phyloP scores from a whole-genome alignment of 2,113 vertebrate genomes.

The Brienomyrus brachyistius region DNA sequence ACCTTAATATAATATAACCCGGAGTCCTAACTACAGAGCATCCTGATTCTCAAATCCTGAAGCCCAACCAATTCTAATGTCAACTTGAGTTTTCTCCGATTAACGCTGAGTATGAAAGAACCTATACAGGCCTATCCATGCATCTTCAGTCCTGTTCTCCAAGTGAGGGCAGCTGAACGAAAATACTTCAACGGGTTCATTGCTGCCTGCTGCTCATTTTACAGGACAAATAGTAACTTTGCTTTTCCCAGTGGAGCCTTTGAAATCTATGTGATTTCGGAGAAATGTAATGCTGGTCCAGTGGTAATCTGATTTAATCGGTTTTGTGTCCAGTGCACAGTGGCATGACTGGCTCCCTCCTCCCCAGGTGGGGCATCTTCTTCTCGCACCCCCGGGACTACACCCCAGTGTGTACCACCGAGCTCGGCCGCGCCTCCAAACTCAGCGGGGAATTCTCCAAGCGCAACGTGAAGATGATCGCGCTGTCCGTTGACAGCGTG shows the following conservation, averaged over 20 bases:
- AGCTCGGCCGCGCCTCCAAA: constrained; percentile 73
- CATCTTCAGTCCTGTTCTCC: no score
- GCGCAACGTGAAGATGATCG: constrained; percentile 78
- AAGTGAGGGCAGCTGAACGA: no score
- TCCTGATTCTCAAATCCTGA: no score
- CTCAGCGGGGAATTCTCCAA: constrained; percentile 72
- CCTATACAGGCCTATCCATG: no score
- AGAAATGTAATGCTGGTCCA: neutral
- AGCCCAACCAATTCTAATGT: no score
- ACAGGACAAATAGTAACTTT: neutral
- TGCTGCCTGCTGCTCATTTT: neutral
- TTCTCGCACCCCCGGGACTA: constrained; percentile 89
- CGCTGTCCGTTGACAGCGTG: constrained; percentile 78
- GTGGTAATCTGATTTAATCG: neutral
- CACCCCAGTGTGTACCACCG: constrained; percentile 89
- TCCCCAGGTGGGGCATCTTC: constrained; percentile 80
- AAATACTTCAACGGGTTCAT: neutral
- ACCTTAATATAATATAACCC: no score
- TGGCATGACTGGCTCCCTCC: neutral
- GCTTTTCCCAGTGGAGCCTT: neutral
- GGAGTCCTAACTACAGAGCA: no score
- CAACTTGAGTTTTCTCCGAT: no score
- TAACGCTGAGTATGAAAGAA: no score
- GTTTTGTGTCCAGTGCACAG: neutral
- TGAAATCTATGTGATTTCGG: neutral